Conservation (phyloP, 2,113 vertebrate genomes). For the Spermophilus dauricus region DNA sequence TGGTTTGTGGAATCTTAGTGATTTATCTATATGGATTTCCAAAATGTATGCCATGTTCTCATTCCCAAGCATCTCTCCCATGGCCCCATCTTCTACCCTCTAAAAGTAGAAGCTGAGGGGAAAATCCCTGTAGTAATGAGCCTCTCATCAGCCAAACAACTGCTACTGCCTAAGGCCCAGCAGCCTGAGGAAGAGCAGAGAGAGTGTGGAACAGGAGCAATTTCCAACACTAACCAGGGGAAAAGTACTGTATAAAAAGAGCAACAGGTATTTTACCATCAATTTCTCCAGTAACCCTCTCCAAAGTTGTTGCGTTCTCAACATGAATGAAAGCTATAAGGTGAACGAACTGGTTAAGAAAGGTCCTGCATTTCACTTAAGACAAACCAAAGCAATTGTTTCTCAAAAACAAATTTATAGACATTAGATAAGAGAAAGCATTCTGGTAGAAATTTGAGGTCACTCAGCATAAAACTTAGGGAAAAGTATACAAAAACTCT, state of each 20-base stretch:
- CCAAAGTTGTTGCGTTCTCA: not conserved
- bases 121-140: not conserved
- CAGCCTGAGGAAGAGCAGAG: not conserved
- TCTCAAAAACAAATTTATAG: not conserved
- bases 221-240: not conserved
- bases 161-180: not conserved
- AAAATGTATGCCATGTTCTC: not conserved
- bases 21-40: not conserved
- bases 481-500: not conserved
- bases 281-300: not conserved
- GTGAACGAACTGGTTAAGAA: not conserved
- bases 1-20: not conserved
- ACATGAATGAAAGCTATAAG: not conserved
- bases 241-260: not conserved
- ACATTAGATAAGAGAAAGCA: conserved; percentile 7
- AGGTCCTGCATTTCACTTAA: not conserved
- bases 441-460: not conserved
- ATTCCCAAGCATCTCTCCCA: not conserved
- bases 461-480: not conserved
- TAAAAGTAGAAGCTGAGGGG: not conserved
- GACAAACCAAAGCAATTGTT: not conserved
- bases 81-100: not conserved
- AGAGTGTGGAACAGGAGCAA: not conserved
- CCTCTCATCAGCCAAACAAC: not conserved
- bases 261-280: not conserved